Base-by-base conservation (phyloP, 2,113 vertebrate genomes). In the Mus spicilegus region DNA sequence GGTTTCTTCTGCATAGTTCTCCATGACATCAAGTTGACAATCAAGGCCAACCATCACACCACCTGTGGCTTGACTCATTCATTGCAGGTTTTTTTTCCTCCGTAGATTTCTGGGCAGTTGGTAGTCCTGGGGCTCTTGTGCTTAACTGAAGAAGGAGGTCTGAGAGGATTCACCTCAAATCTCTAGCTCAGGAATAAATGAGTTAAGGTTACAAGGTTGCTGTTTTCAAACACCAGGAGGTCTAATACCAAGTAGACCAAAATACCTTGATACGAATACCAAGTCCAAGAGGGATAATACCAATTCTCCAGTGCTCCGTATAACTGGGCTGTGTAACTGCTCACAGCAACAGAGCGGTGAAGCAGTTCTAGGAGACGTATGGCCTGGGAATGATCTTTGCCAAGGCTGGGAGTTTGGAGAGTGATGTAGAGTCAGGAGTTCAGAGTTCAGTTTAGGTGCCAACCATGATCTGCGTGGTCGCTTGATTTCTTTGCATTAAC, bases 101-200 rank as follows among this genome's bases (percentile, higher is more conserved):
- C 28, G 33, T n/a, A 77, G 46, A 4, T 4, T n/a, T 10, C 7
- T 91, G 46, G 82, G 89, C 92, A 77, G 14, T 88, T 70, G 26
- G 22, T 91, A 42, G 58, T 58, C 28, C 30, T 9, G 76, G 87
- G n/a, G 33, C 17, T 87, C 49, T 73, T 72, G 70, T 51, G 28
- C 33, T 76, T 91, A 69, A 39, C 1, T 1, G 75, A 77, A 78
- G 86, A 75, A 88, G 63, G 11, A 78, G 24, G 16, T 46, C 82
- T 36, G 39, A 91, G 75, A n/a, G 42, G 95, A 91, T 89, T 95
- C 67, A 70, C 63, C 56, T 82, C 7, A 88, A n/a, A 90, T 54
- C 24, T 97, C 92, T 92, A 61, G 33, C 67, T 51, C 77, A 94
- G 9, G 72, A 89, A 85, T 81, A 72, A 90, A 85, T 78, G 84